Conservation (phyloP, 2,888 invertebrate genomes). For the Reticulitermes lucifugus region DNA sequence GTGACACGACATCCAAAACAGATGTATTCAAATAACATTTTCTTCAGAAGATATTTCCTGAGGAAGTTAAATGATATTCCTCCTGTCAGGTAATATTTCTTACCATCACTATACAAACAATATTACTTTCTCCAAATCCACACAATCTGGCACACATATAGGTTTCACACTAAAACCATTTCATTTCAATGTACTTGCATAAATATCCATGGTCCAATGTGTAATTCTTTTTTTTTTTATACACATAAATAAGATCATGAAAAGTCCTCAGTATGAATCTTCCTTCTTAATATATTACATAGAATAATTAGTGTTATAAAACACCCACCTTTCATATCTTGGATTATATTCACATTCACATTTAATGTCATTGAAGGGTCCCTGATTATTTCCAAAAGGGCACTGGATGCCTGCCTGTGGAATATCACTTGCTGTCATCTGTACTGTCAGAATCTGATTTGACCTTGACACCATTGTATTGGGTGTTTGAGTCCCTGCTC, state of each 20-base stretch:
- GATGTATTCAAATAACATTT: background rate
- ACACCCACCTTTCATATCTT: background rate
- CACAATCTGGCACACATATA: conserved; percentile 37
- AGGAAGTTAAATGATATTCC: background rate
- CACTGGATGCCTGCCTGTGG: background rate
- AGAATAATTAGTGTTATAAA: background rate
- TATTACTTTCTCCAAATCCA: background rate
- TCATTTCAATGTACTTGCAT: background rate
- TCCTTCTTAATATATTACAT: background rate
- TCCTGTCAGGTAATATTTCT: background rate
- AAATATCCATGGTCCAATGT: background rate
- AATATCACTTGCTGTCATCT: conserved; percentile 47
- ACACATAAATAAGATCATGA: conserved; percentile 3
- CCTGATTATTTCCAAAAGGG: background rate
- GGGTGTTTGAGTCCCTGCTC: background rate
- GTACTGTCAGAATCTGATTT: conserved; percentile 36
- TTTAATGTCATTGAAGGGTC: background rate
- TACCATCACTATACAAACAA: conserved; percentile 11
- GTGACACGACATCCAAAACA: background rate
- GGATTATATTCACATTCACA: background rate
- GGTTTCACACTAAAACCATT: conserved; percentile 15
- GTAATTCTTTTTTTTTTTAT: background rate
- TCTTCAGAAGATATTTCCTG: background rate
- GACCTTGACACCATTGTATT: conserved; percentile 31
- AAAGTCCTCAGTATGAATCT: background rate